Base-by-base conservation (phyloP, 2,113 vertebrate species). In the Motacilla tschutschensis region DNA sequence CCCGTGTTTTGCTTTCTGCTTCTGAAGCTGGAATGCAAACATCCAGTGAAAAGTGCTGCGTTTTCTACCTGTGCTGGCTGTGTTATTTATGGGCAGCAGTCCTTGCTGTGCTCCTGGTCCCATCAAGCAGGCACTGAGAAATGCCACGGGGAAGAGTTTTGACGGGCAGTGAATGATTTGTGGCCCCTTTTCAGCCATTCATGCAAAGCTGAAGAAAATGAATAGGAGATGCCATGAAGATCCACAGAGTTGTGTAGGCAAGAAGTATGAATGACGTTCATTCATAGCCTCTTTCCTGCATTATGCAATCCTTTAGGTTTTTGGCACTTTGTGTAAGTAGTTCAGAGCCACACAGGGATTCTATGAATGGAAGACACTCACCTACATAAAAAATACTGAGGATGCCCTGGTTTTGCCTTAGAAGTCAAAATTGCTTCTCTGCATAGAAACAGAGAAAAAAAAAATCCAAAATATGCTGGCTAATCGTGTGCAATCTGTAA, bases 401-500 rank as follows among this genome's bases (percentile, higher is more conserved):
- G 47, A 48, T 70, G 40, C 48, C 79, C 75, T 85, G 33, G 25
- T 57, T 91, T 90, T 84, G 31, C 66, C 82, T 70, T 51, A 36
- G 53, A 79, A 90, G 40, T 82, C 25, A 72, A 65, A 84, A 70
- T 55, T 74, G 22, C 17, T 31, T 70, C n/a, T 70, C 55, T 43
- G 15, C 40, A 21, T 50, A 33, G 36, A 90, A 91, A 59, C 3
- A 1, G 51, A 85, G 29, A 0, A 38, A 85, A 64, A 64, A 67
- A 79, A 75, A 35, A n/a, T 31, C 21, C 3, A 17, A 78, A 74
- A 77, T 79, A 25, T 33, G 53, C 75, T 79, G 47, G 57, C 46
- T 92, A 87, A 92, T 88, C 63, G 47, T 43, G 24, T 74, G 60
- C 67, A 79, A 10, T 88, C 78, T 92, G 55, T 70, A 93, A 91